Base-by-base conservation (phyloP, 2,113 vertebrate species). In the Catharus fuscescens region DNA sequence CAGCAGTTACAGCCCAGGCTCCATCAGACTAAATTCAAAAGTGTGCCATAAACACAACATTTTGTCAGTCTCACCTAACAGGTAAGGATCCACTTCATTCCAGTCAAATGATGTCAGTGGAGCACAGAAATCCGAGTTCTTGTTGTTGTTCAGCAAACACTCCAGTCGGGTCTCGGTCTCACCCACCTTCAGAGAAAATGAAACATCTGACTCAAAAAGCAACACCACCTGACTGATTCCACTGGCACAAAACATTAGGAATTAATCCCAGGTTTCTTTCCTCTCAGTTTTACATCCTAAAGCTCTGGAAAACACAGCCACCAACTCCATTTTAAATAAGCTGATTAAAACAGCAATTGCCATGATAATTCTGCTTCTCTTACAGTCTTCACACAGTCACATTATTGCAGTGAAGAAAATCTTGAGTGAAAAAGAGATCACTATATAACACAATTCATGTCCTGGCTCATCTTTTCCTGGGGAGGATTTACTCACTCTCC, bases 91-190 rank as follows among this genome's bases (percentile, higher is more conserved):
- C 67, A 99, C 99, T 96, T 99, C 99, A 71, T 99, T 99, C 99
- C 99, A 99, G 97, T 99, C 99, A 95, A 99, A 99, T 20, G 99
- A 99, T 21, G 99, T 99, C 93, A 99, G 98, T 3, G 99, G 99
- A 52, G 99, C 99, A 80, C 99, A 99, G 98, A 99, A 99, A 96
- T 99, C 99, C 0, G 99, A 99, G 97, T 99, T 99, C 98, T 99
- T 99, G 97, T 99, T 99, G 96, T 99, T 99, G 95, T 99, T 99
- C 90, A 99, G 98, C 96, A 99, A 98, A 98, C 99, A 99, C 89
- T 99, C 99, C 44, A 99, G 98, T 17, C 99, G 98, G 12, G 99
- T 99, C 97, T 99, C 99, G 16, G 99, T 99, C 96, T 99, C 99
- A 48, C 99, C 99, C 96, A 99, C 99, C 99, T 99, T 79, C 14